Percentiles rank a stretch among this genome's conserved stretches.
phyloP scores from a whole-genome alignment of 2,888 invertebrate species.

The Macaria notata region DNA sequence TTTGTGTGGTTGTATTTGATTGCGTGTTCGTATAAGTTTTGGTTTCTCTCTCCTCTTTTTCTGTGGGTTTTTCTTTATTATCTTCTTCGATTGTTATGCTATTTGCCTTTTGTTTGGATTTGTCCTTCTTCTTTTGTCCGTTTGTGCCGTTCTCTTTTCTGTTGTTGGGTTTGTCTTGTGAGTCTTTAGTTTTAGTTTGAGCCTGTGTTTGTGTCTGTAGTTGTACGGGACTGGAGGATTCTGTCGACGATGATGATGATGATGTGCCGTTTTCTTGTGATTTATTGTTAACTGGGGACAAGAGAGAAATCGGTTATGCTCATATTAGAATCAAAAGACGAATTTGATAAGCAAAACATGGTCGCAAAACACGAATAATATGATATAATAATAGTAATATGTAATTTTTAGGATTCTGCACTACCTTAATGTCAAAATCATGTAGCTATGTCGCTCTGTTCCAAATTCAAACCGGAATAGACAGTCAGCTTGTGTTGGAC shows the following conservation, averaged over 20 bases:
- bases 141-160: constrained; percentile 77
- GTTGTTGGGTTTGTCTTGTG: constrained; percentile 67
- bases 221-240: constrained; percentile 75
- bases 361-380: no score
- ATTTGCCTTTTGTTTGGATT: constrained; percentile 80
- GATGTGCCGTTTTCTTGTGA: constrained; percentile 80
- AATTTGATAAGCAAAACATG: no score
- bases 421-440: no score
- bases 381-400: no score
- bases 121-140: constrained; percentile 72
- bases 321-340: background rate
- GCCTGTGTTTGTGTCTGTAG: constrained; percentile 60
- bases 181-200: constrained; percentile 75
- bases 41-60: constrained; percentile 26
- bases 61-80: constrained; percentile 36
- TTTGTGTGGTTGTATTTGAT: constrained; percentile 33
- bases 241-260: constrained; percentile 76
- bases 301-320: background rate
- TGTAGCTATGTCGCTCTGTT: no score
- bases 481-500: no score
- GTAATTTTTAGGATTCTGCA: no score
- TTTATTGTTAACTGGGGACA: constrained; percentile 55
- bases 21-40: constrained; percentile 23
- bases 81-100: constrained; percentile 61
- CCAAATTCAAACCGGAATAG: no score